Conservation (phyloP, 2,888 invertebrate species). For the Meiosimyza platycephala region DNA sequence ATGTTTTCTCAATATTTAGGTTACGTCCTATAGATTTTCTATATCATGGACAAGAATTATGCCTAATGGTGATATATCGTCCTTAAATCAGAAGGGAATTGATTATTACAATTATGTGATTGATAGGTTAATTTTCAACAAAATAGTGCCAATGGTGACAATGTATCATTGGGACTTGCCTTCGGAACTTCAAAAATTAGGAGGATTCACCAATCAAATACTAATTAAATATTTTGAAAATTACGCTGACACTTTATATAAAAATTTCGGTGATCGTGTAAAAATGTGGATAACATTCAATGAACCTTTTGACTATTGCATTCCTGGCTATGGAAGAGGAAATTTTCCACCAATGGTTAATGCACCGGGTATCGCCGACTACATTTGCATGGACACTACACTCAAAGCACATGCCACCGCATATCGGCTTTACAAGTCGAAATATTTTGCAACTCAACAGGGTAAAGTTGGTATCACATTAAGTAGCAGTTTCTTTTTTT, state of each 20-base stretch:
- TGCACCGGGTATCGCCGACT: conserved; percentile 68
- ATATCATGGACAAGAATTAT: conserved; percentile 75
- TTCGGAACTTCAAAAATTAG: conserved; percentile 69
- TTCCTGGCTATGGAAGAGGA: conserved; percentile 67
- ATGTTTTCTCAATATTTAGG: conserved; percentile 40
- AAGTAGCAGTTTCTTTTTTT: conserved; percentile 52
- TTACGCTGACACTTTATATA: conserved; percentile 68
- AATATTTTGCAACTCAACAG: conserved; percentile 58
- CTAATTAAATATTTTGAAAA: conserved; percentile 69
- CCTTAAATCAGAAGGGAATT: conserved; percentile 72
- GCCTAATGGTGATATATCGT: conserved; percentile 70
- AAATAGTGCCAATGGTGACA: conserved; percentile 73
- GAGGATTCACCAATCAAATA: conserved; percentile 69
- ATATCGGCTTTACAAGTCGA: conserved; percentile 65
- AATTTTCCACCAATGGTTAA: conserved; percentile 62
- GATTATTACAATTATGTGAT: conserved; percentile 76
- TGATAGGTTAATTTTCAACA: conserved; percentile 71
- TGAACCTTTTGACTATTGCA: conserved; percentile 49
- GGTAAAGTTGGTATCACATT: conserved; percentile 60
- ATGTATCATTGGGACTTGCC: conserved; percentile 72
- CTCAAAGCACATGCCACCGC: conserved; percentile 70
- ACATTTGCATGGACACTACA: conserved; percentile 69
- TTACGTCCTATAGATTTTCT: conserved; percentile 71
- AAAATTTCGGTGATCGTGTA: conserved; percentile 68
- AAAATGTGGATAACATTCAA: conserved; percentile 51